Evolutionary conservation across 1,140 invertebrate species (phyloP).

Genomic region (Caenorhabditis brenneri): DNA sequence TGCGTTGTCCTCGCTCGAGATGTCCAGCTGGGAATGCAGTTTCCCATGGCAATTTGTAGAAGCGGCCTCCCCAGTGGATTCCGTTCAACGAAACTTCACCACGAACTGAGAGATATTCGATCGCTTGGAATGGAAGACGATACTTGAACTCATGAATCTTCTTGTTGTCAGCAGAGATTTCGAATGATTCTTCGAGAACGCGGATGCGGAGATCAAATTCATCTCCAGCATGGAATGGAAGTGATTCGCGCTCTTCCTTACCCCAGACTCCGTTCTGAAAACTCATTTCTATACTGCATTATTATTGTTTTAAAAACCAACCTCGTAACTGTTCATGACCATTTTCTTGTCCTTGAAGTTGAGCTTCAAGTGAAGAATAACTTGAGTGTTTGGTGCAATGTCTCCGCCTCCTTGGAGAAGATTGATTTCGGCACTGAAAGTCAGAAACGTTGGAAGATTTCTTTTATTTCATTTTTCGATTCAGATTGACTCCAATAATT

Average conservation of each 20-base stretch:
- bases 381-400: conserved; percentile 42
- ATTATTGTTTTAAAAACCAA: neutral
- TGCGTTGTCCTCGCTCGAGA: conserved; percentile 60
- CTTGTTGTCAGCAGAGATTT: conserved; percentile 53
- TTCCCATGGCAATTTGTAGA: conserved; percentile 61
- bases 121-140: conserved; percentile 49
- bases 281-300: neutral
- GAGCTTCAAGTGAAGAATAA: conserved; percentile 52
- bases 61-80: conserved; percentile 66
- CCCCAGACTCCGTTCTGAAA: conserved; percentile 53
- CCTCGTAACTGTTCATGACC: conserved; percentile 51
- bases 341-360: conserved; percentile 55
- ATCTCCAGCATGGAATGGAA: conserved; percentile 53
- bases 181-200: conserved; percentile 49
- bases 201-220: conserved; percentile 56
- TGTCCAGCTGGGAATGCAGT: conserved; percentile 59
- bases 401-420: conserved; percentile 54
- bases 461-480: neutral
- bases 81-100: conserved; percentile 60
- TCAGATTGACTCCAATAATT: neutral
- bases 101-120: conserved; percentile 54
- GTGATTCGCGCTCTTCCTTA: conserved; percentile 53
- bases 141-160: conserved; percentile 59
- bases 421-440: conserved; percentile 52
- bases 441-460: neutral